Evolutionary conservation across 1,140 invertebrate species (phyloP).

Genomic region (Holotrichia oblita): DNA sequence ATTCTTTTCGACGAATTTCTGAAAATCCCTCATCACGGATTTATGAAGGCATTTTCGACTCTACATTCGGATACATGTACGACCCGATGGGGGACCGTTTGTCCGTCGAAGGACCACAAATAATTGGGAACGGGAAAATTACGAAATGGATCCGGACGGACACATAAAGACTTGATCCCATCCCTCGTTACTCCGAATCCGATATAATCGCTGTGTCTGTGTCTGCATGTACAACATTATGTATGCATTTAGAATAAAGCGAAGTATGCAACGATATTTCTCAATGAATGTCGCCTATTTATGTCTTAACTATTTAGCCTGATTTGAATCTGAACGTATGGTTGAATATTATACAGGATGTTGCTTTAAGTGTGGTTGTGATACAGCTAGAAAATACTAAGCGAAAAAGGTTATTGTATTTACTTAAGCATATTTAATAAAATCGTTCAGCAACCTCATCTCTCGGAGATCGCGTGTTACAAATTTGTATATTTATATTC

Average conservation of each 20-base stretch:
- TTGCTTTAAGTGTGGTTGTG: too few relatives aligned
- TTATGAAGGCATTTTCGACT: slow-evolving; percentile 38
- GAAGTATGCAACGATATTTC: not conserved
- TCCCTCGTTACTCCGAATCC: slow-evolving; percentile 25
- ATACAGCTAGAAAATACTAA: too few relatives aligned
- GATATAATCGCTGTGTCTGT: slow-evolving; percentile 21
- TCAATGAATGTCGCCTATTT: not conserved
- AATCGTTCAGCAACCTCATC: too few relatives aligned
- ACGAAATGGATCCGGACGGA: slow-evolving; percentile 29
- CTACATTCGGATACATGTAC: slow-evolving; percentile 34
- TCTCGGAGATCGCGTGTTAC: too few relatives aligned
- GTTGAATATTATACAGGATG: too few relatives aligned
- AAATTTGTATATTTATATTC: too few relatives aligned
- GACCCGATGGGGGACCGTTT: slow-evolving; percentile 34
- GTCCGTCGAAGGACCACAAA: slow-evolving; percentile 33
- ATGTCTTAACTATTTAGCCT: not conserved
- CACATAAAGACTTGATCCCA: slow-evolving; percentile 35
- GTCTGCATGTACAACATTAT: not conserved
- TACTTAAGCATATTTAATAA: too few relatives aligned
- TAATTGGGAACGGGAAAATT: slow-evolving; percentile 36
- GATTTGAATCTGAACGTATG: too few relatives aligned
- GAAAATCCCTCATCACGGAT: slow-evolving; percentile 40
- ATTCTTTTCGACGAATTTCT: slow-evolving; percentile 39
- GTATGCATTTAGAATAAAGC: not conserved
- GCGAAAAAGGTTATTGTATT: too few relatives aligned